phyloP scores from a whole-genome alignment of 2,113 vertebrate species.

The Phylloscopus trochiloides region DNA sequence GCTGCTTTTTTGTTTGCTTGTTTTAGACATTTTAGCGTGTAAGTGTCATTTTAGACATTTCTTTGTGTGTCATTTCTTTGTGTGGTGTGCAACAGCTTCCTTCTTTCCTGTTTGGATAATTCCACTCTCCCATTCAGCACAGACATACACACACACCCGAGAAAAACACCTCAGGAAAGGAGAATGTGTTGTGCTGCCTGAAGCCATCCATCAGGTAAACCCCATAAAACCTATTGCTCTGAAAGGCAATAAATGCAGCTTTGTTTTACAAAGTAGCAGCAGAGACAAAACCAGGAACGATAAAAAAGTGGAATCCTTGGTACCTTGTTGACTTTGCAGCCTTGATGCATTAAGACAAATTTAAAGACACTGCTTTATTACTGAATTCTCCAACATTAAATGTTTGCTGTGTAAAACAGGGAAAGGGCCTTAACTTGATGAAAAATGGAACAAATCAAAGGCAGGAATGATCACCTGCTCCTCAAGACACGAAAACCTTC shows the following conservation, averaged over 20 bases:
- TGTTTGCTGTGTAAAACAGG: neutral
- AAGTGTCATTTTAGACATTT: too few species aligned
- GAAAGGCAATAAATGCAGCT: conserved; percentile 17
- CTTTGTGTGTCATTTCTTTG: too few species aligned
- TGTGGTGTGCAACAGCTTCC: too few species aligned
- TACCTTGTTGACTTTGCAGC: neutral
- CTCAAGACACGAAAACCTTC: rapidly evolving
- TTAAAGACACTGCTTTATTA: neutral
- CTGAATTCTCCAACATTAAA: neutral
- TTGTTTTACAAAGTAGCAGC: neutral
- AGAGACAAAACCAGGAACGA: neutral
- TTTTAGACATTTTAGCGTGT: too few species aligned
- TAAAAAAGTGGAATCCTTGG: neutral
- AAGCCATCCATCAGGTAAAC: neutral
- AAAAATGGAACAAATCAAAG: neutral
- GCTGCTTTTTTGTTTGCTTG: too few species aligned
- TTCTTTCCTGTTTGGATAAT: neutral
- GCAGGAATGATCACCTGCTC: neutral
- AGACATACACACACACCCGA: neutral
- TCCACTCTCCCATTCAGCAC: neutral
- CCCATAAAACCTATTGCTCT: neutral
- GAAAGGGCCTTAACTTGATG: neutral
- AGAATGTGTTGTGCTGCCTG: neutral
- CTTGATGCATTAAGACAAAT: neutral
- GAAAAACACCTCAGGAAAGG: neutral